A percentile compares a stretch with the other conserved stretches of the same genome.
These are phyloP conservation scores for Garra rufa DNA, from an alignment of 2,113 vertebrate genomes.

Conservation along the genomic window DNA sequence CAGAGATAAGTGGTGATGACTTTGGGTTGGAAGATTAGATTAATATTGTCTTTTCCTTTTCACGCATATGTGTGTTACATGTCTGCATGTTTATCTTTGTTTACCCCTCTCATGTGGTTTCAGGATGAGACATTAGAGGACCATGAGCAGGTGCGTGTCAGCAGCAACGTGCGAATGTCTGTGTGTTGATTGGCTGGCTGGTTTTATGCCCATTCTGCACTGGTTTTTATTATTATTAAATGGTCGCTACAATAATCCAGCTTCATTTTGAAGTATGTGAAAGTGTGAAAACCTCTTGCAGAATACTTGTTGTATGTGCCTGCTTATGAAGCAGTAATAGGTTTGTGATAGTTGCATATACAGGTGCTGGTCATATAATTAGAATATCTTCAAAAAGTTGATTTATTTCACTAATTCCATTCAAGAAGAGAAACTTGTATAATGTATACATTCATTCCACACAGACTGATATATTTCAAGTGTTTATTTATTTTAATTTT, in stretches of 20 bases:
- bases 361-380: too few relatives aligned
- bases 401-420: too few relatives aligned
- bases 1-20: background rate
- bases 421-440: too few relatives aligned
- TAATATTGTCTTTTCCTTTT: background rate
- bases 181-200: constrained; percentile 45
- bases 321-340: background rate
- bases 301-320: background rate
- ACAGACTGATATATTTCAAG: too few relatives aligned
- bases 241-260: background rate
- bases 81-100: constrained; percentile 44
- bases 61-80: constrained; percentile 4
- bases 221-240: constrained; percentile 1
- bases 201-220: constrained; percentile 52
- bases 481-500: too few relatives aligned
- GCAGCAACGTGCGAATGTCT: constrained; percentile 15
- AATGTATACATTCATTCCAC: too few relatives aligned
- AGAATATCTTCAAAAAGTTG: too few relatives aligned
- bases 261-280: background rate
- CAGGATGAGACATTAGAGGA: constrained; percentile 74
- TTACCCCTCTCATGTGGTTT: constrained; percentile 73
- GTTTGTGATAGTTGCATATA: background rate
- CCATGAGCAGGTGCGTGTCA: constrained; percentile 72
- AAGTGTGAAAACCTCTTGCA: background rate
- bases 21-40: background rate